Conservation (phyloP, 2,888 invertebrate genomes). For the Heliconius ismenius region DNA sequence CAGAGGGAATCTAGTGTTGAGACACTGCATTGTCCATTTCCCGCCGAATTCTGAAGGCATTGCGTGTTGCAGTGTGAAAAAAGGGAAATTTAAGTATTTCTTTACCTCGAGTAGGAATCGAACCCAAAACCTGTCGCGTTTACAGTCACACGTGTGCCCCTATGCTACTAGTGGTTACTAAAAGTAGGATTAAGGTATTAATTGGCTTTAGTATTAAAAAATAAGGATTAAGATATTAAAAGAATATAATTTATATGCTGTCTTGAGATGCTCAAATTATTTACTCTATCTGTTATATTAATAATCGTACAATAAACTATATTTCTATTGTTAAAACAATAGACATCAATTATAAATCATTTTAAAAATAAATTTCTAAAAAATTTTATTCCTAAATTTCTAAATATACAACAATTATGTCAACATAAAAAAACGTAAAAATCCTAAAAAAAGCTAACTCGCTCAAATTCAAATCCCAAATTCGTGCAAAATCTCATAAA, state of each 20-base stretch:
- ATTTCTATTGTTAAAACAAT: too few species aligned
- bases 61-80: not conserved
- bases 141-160: too few species aligned
- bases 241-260: too few species aligned
- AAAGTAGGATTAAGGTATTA: too few species aligned
- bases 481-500: conserved; percentile 9
- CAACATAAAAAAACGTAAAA: not conserved
- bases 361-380: not conserved
- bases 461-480: conserved; percentile 6
- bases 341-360: too few species aligned
- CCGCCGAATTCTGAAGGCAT: not conserved
- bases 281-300: too few species aligned
- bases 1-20: not conserved
- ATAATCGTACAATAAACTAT: too few species aligned
- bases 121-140: not conserved
- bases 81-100: not conserved
- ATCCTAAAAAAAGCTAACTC: not conserved
- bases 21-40: not conserved
- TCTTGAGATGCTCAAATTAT: too few species aligned
- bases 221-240: too few species aligned
- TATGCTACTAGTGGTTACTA: too few species aligned
- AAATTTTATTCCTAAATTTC: not conserved
- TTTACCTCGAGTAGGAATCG: not conserved
- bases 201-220: too few species aligned
- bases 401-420: not conserved